Evolutionary conservation across 2,888 invertebrate genomes (phyloP), one percentile per base, ranked within the genome.

Genomic region (Pseudococcus jackbeardsleyi): DNA sequence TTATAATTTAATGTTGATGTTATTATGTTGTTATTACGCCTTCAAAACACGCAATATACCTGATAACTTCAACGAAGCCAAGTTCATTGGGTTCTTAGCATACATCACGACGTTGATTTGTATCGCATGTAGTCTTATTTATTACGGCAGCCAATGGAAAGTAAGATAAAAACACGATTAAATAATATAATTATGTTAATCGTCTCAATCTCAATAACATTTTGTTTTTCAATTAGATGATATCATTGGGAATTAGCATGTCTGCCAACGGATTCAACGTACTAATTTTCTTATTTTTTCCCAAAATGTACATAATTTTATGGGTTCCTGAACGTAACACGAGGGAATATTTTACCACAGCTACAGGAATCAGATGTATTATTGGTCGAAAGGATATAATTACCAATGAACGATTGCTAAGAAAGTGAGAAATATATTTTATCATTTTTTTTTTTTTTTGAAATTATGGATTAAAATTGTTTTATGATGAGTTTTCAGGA

Each of bases 21-120:
- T 93, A 6, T 92, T 96, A 90, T 96, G 96, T 91, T 96, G 96
- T 4, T 92, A 95, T 59, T 95, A 96, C 91, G 96, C 96, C 19
- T 92, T 95, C 84, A 95, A 95, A 91, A 95, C 95, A 0, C 92
- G 96, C 64, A 95, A 96, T 91, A 93, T 96, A 26, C 96, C 96
- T 0, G 96, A 95, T 91, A 96, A 96, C 91, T 96, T 96, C 91
- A 96, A 96, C 92, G 96, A 95, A 91, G 94, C 94, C 0, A 93
- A 94, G 90, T 94, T 94, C 91, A 95, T 95, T 89, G 95, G 96
- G 1, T 96, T 96, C 91, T 95, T 96, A 33, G 96, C 96, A 94
- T 96, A 95, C 92, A 95, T 95, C 0, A 95, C 95, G 0, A 94
- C 95, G 91, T 94, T 95, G 72, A 95, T 95, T 89, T 96, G 96